Conservation (phyloP, 2,113 vertebrate species). For the Aptenodytes patagonicus region DNA sequence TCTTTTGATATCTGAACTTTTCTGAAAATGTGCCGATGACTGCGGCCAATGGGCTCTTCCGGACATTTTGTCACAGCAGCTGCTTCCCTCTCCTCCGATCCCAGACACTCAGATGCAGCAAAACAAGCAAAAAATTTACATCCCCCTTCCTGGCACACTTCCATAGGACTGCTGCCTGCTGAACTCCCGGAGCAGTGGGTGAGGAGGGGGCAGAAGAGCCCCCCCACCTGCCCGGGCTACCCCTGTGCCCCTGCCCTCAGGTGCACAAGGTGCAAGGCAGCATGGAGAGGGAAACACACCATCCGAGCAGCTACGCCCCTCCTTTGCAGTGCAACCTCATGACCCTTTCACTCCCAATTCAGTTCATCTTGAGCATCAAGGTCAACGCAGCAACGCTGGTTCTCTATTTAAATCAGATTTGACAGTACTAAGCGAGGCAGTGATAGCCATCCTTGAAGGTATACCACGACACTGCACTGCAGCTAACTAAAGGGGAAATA, state of each 20-base stretch:
- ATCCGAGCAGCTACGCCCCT: fast-evolving
- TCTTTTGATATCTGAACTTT: not conserved
- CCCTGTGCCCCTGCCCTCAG: not conserved
- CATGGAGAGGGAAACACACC: not conserved
- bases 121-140: not conserved
- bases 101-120: not conserved
- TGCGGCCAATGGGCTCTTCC: not conserved
- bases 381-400: fast-evolving
- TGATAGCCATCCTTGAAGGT: not conserved
- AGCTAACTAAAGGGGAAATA: not conserved
- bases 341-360: not conserved
- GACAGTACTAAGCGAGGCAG: not conserved
- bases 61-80: not conserved
- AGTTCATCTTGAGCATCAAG: not conserved
- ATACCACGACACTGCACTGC: not conserved
- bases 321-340: not conserved
- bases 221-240: fast-evolving
- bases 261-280: not conserved
- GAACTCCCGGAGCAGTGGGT: not conserved
- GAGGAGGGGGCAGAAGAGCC: not conserved
- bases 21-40: not conserved
- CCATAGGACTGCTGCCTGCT: not conserved
- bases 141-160: not conserved
- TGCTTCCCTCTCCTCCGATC: not conserved
- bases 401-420: not conserved